Conservation (phyloP, 2,888 invertebrate species). For the Ametastegia equiseti region DNA sequence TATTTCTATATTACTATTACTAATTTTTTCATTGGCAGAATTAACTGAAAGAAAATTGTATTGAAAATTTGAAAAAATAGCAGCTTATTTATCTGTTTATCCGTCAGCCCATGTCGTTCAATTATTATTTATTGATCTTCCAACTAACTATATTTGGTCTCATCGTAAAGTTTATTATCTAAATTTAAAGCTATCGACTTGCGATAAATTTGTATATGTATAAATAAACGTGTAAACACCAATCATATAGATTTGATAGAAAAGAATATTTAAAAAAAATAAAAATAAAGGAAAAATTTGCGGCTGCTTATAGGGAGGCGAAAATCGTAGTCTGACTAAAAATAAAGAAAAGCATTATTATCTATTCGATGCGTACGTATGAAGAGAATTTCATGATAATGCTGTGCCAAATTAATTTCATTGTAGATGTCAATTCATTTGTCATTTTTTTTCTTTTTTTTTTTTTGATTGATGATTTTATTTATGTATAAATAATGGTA, state of each 20-base stretch:
- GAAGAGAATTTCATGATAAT: slow-evolving; percentile 31
- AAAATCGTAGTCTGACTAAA: slow-evolving; percentile 6
- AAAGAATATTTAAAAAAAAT: no score
- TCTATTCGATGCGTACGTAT: slow-evolving; percentile 11
- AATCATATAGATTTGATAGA: not conserved
- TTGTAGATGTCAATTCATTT: not conserved
- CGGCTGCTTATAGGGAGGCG: not conserved
- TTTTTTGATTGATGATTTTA: not conserved
- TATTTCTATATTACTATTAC: no score
- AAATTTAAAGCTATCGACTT: slow-evolving; percentile 3
- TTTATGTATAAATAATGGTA: no score
- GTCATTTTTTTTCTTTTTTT: slow-evolving; percentile 2
- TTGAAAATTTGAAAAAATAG: not conserved
- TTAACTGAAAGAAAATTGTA: slow-evolving; percentile 3
- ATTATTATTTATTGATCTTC: not conserved
- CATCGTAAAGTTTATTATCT: not conserved
- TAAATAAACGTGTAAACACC: not conserved
- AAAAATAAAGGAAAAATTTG: not conserved
- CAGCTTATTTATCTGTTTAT: not conserved
- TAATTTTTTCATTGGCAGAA: no score
- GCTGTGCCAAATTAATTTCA: slow-evolving; percentile 47
- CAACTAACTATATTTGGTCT: not conserved
- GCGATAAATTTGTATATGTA: not conserved
- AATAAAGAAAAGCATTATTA: slow-evolving; percentile 32
- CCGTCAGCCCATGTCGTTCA: not conserved